Conservation (phyloP, 2,888 invertebrate species). For the Horisme vitalbata region DNA sequence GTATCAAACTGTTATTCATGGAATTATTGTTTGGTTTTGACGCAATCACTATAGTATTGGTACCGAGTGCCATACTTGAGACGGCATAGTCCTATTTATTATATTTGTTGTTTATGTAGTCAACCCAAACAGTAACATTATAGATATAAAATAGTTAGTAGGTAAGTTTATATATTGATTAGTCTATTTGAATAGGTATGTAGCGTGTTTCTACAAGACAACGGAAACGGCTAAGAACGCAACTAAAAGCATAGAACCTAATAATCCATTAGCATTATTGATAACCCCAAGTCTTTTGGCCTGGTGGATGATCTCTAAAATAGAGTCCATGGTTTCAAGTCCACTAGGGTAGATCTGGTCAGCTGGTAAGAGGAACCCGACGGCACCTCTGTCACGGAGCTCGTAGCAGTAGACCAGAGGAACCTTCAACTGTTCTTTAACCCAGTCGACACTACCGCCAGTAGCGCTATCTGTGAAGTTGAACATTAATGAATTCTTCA, state of each 20-base stretch:
- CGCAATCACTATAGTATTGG: too few species aligned
- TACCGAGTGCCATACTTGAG: too few species aligned
- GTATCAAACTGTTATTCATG: too few species aligned
- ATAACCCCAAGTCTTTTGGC: conserved; percentile 51
- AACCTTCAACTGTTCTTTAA: conserved; percentile 51
- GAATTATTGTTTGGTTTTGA: too few species aligned
- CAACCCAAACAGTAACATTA: too few species aligned
- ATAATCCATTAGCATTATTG: conserved; percentile 3
- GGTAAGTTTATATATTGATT: too few species aligned
- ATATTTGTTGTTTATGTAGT: too few species aligned
- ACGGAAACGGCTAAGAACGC: neutral
- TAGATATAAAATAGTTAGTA: too few species aligned
- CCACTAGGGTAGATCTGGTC: conserved; percentile 80
- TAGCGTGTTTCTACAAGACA: too few species aligned
- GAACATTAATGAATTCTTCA: neutral
- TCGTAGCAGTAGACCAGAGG: conserved; percentile 64
- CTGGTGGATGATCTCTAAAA: conserved; percentile 59
- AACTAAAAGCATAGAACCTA: conserved; percentile 6
- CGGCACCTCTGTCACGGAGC: conserved; percentile 81
- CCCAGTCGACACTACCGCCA: conserved; percentile 67
- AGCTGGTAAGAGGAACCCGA: conserved; percentile 84
- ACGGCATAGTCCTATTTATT: too few species aligned
- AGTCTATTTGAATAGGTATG: too few species aligned
- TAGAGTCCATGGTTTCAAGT: conserved; percentile 76
- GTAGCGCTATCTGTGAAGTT: conserved; percentile 56